Evolutionary conservation across 1,140 invertebrate species (phyloP).

Genomic region (Nomia melanderi): DNA sequence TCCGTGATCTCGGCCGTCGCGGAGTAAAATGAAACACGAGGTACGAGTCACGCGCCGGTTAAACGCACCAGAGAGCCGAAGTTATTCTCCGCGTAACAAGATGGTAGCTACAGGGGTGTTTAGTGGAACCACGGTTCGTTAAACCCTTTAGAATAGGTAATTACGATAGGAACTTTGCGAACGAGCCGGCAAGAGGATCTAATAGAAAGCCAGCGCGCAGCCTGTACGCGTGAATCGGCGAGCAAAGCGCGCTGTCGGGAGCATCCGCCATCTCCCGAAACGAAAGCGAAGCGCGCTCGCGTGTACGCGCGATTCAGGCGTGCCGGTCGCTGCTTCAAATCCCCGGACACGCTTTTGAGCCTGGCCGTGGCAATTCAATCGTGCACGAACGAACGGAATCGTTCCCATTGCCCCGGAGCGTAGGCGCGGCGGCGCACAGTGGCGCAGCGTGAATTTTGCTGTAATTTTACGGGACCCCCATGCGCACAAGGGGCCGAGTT

Average conservation of each 20-base stretch:
- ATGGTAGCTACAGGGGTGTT: slow-evolving; percentile 55
- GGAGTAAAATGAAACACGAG: slow-evolving; percentile 3
- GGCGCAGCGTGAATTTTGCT: slow-evolving; percentile 26
- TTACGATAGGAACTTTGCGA: slow-evolving; percentile 58
- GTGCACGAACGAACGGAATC: slow-evolving; percentile 7
- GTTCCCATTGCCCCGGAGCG: neutral
- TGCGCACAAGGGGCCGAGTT: neutral
- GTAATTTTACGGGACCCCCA: slow-evolving; percentile 17
- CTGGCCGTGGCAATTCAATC: slow-evolving; percentile 28
- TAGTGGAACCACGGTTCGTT: slow-evolving; percentile 59
- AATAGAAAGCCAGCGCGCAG: slow-evolving; percentile 13
- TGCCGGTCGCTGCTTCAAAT: slow-evolving; percentile 5
- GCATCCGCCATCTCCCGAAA: slow-evolving; percentile 3
- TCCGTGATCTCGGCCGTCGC: too few species aligned
- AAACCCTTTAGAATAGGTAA: slow-evolving; percentile 63
- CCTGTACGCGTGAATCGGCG: neutral
- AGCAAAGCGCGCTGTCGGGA: slow-evolving; percentile 2
- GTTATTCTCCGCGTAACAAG: slow-evolving; percentile 46
- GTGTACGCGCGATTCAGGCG: too few species aligned
- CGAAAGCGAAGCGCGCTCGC: neutral
- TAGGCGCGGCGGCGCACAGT: neutral
- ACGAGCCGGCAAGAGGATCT: slow-evolving; percentile 45
- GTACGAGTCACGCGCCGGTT: slow-evolving; percentile 11
- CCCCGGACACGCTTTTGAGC: slow-evolving; percentile 32
- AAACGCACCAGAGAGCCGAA: slow-evolving; percentile 52